Conservation (phyloP, 2,113 vertebrate genomes). For the Chaetorhynchus papuensis region DNA sequence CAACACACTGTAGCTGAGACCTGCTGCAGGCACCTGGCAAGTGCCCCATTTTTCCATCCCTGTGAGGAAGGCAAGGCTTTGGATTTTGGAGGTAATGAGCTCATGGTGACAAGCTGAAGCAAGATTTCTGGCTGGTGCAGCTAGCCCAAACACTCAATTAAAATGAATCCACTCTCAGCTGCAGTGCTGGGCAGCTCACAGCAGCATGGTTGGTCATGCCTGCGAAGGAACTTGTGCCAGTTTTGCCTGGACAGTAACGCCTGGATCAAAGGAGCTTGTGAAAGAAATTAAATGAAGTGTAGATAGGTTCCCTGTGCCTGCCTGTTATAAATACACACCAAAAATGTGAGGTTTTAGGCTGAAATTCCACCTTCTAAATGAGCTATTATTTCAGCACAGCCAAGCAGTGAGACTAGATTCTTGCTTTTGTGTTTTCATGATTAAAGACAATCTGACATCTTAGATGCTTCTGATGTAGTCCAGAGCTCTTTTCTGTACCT, state of each 20-base stretch:
- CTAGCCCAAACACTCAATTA: not conserved
- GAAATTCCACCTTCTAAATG: slow-evolving; percentile 14
- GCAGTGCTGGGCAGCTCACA: not conserved
- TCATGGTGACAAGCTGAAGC: not conserved
- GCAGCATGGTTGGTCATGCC: not conserved
- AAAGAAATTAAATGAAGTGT: slow-evolving; percentile 2
- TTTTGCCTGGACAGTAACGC: not conserved
- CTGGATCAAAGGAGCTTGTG: slow-evolving; percentile 1
- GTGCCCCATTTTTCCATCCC: not conserved
- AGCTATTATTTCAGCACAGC: slow-evolving; percentile 28
- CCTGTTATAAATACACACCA: not conserved
- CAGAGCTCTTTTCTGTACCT: not conserved
- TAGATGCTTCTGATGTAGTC: not conserved
- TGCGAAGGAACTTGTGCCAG: not conserved
- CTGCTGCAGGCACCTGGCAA: not conserved
- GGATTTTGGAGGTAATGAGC: not conserved
- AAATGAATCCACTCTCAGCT: not conserved
- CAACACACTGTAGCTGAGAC: not conserved
- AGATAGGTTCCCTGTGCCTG: not conserved
- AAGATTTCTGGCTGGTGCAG: not conserved
- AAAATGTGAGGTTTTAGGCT: slow-evolving; percentile 30
- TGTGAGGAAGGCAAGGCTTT: not conserved
- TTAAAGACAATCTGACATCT: not conserved
- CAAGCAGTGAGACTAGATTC: not conserved
- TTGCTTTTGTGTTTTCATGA: not conserved